These are phyloP conservation scores for Esox niger DNA, from an alignment of 2,113 vertebrate genomes.

Conservation along the genomic window DNA sequence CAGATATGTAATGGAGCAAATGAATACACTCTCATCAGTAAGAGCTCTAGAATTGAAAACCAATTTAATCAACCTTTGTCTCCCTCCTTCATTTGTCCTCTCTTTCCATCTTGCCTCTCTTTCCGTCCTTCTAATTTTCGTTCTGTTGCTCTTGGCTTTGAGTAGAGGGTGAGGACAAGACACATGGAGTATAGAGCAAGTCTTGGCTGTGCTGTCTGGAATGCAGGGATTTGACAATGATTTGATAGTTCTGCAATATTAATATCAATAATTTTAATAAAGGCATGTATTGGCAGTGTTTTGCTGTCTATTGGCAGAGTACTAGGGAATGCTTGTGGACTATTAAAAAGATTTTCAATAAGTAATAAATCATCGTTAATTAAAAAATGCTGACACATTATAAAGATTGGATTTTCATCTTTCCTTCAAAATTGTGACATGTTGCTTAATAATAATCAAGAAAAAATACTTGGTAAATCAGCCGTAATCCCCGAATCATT, in stretches of 20 bases:
- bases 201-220: constrained; percentile 50
- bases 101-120: constrained; percentile 21
- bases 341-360: constrained; percentile 37
- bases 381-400: constrained; percentile 38
- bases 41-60: constrained; percentile 64
- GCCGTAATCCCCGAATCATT: constrained; percentile 55
- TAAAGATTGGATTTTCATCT: constrained; percentile 52
- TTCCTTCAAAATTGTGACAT: constrained; percentile 35
- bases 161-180: constrained; percentile 27
- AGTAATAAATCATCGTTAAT: constrained; percentile 47
- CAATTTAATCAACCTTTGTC: constrained; percentile 73
- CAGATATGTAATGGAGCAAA: constrained; percentile 66
- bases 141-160: constrained; percentile 32
- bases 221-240: constrained; percentile 37
- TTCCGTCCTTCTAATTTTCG: constrained; percentile 7
- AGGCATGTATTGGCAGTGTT: constrained; percentile 15
- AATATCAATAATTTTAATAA: constrained; percentile 35
- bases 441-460: constrained; percentile 43
- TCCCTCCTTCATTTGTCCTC: constrained; percentile 55
- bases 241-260: constrained; percentile 55
- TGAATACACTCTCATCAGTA: constrained; percentile 61
- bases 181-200: constrained; percentile 40
- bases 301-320: constrained; percentile 28
- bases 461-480: constrained; percentile 39
- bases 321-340: constrained; percentile 23